Percentiles rank a stretch among this genome's conserved stretches.
These are phyloP conservation scores for Strix uralensis DNA, from an alignment of 2,113 vertebrate species.

Conservation along the genomic window DNA sequence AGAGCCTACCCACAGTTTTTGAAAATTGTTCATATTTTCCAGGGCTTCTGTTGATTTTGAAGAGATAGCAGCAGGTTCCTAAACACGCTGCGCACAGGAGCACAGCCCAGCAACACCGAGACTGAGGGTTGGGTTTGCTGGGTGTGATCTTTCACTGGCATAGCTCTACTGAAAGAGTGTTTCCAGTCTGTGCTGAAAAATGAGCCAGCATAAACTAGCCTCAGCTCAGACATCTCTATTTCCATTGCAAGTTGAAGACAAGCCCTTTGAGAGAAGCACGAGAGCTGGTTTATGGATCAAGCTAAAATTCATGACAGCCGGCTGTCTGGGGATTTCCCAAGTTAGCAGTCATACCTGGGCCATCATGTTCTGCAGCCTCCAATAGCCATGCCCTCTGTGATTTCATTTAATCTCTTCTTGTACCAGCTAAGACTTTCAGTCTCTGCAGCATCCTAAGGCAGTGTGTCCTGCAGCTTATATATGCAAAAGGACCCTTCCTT, in stretches of 20 bases:
- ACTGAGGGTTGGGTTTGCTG: neutral
- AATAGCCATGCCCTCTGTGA: neutral
- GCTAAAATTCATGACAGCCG: neutral
- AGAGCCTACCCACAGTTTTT: neutral
- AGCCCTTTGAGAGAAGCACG: neutral
- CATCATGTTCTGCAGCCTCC: neutral
- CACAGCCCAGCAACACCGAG: neutral
- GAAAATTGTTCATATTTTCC: neutral
- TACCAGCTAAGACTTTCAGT: neutral
- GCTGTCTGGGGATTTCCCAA: rapidly evolving
- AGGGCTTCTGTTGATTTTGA: neutral
- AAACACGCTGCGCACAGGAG: neutral
- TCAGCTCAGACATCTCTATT: neutral
- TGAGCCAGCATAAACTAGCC: neutral
- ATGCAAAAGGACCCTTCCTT: neutral
- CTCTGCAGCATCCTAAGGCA: neutral
- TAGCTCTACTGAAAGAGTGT: neutral
- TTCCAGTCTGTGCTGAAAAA: neutral
- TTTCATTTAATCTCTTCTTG: neutral
- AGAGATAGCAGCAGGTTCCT: neutral
- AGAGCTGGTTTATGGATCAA: neutral
- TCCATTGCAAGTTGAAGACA: neutral
- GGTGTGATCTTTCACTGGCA: neutral
- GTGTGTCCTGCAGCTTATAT: neutral
- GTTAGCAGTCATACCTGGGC: neutral